Evolutionary conservation across 2,113 vertebrate genomes (phyloP), one percentile per base, ranked within the genome.

Genomic region (Oncorhynchus nerka): DNA sequence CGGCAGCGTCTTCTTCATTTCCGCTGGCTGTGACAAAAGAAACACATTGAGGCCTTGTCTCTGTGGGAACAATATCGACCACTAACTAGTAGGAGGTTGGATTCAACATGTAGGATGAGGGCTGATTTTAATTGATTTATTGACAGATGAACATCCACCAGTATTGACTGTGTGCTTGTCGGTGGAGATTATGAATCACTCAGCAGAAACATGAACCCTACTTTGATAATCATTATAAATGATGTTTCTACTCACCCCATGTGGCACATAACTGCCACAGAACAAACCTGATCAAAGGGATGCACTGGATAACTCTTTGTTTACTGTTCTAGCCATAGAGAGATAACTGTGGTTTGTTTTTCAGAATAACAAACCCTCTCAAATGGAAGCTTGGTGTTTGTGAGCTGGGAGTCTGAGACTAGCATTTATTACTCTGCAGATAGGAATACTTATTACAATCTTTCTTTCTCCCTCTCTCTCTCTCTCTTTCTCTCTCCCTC

Each of bases 261-360:
- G 55, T 57, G 55, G 55, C 55, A 64, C 20, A 22, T 11, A 55
- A 55, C 24, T 67, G 12, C 24, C 65, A 30, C 26, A 62, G 85
- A 86, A 79, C 22, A 28, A 48, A 75, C 59, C 59, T 62, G 59
- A 11, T 62, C 59, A 62, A 87, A 83, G 74, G 84, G 78, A 86
- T 79, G 79, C 87, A 86, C 88, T 89, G 89, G 88, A 89, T 84
- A 81, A 82, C 72, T 65, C 48, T 79, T 87, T 79, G 76, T 87
- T 85, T 76, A 76, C 79, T 79, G 51, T 22, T 61, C n/a, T 61
- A 61, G 15, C 59, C 19, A 22, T 61, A 15, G 3, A 39, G 39
- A 9, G 7, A 39, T 9, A 9, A 9, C 39, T 45, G 39, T 11
- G 39, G 39, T 12, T 16, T 16, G 59, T 24, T 62, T 62, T 7